Evolutionary conservation across 2,797 vertebrate genomes (phyloP), one percentile per base, ranked within the genome.

Genomic region (Hemibagrus guttatus): DNA sequence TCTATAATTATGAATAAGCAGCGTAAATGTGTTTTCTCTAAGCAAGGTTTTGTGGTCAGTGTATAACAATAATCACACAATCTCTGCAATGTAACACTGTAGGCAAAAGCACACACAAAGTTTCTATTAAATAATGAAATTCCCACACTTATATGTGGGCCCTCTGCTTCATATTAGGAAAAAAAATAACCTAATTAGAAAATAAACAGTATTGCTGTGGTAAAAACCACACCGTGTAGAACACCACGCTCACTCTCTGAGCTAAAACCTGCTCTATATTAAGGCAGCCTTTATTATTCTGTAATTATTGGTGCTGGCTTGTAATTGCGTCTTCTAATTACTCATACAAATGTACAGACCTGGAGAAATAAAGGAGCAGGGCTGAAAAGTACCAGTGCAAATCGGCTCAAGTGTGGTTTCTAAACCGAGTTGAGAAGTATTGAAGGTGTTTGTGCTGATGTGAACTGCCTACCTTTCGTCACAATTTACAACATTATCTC

Each of bases 121-220:
- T 81, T 64, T 12, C 16, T 81, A 64, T 49, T 19, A 49, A 64
- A 64, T 49, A 49, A 49, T 64, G 19, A 0, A n/a, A 21, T 31
- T 82, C 11, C 31, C 8, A 1, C 26, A 46, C 16, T 64, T 81
- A 1, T 28, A 52, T 68, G 64, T 68, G 42, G 74, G 35, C 39
- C 84, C 71, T 75, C 54, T 56, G 76, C 39, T 56, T 63, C 85
- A 39, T 59, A 68, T 52, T 82, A 61, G 21, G 1, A 39, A 78
- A 78, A 61, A 85, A 80, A 83, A 81, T 81, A 83, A 26, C 21
- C 81, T 86, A 76, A 88, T 88, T 87, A 86, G 69, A 71, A 79
- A 80, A 85, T 87, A 87, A 87, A 79, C 23, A 74, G 42, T 81
- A 54, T 13, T 1, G 17, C 42, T 54, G 63, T 49, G 46, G 69